Conservation (phyloP, 2,888 invertebrate genomes). For the Dasypolia templi region DNA sequence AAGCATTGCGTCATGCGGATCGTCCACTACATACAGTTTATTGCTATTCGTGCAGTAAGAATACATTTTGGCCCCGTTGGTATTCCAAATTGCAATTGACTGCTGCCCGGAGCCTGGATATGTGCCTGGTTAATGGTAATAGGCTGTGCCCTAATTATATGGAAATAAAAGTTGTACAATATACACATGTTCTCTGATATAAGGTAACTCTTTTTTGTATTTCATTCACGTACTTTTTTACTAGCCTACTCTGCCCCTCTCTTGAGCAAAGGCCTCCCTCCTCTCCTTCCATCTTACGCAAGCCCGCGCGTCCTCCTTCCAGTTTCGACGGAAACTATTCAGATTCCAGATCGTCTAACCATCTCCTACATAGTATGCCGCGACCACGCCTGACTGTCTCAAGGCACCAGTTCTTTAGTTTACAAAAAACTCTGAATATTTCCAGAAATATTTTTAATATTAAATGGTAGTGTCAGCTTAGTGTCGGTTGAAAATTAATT, state of each 20-base stretch:
- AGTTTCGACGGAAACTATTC: neutral
- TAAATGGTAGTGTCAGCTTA: too few relatives aligned
- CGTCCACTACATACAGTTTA: constrained; percentile 9
- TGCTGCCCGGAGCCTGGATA: neutral
- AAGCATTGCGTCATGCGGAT: constrained; percentile 14
- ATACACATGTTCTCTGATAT: neutral
- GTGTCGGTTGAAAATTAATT: too few relatives aligned
- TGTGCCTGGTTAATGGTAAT: too few relatives aligned
- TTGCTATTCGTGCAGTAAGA: neutral
- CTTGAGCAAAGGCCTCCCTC: neutral
- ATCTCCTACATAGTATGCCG: neutral
- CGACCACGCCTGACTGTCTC: too few relatives aligned
- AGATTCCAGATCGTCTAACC: neutral
- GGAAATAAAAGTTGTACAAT: too few relatives aligned
- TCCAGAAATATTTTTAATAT: too few relatives aligned
- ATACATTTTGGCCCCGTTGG: neutral
- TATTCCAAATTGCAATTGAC: neutral
- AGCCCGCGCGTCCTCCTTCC: neutral
- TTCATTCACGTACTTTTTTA: neutral
- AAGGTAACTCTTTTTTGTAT: neutral
- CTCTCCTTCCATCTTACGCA: neutral
- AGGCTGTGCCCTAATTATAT: too few relatives aligned
- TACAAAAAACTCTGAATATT: too few relatives aligned
- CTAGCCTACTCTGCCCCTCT: neutral
- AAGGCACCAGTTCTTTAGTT: too few relatives aligned